Base-by-base conservation (phyloP, 2,888 invertebrate genomes). In the Matsumyia berberina region DNA sequence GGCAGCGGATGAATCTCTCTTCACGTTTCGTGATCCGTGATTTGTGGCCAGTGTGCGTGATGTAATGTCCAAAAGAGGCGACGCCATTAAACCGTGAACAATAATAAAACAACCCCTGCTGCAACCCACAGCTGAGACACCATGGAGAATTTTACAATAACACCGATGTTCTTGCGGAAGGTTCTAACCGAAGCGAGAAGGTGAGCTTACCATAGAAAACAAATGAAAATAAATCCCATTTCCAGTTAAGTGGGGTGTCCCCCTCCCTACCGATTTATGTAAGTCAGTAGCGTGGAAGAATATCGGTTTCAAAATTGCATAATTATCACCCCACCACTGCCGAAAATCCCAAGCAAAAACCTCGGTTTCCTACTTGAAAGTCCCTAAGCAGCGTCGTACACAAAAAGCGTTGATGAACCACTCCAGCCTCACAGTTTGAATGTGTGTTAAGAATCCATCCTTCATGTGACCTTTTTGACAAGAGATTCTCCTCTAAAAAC, bases 81-180 rank as follows among this genome's bases (percentile, higher is more conserved):
- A 72, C 70, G 29, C 53, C 31, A 57, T 49, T 73, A 67, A 70
- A 70, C 24, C 69, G 62, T 69, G 39, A 33, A 42, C 29, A 58
- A 12, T 9, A 15, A 29, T 0, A 5, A 11, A 78, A 24, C 66
- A 62, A 64, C 57, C 64, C 39, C 33, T 31, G 17, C 11, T 9
- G 9, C 35, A 29, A 35, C 1, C 9, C 19, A n/a, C 57, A 8
- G 4, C 19, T 12, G 19, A 12, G 74, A 44, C 39, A 73, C 12
- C 19, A 90, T 91, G 91, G 91, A 91, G 87, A 90, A 89, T 88
- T 90, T 91, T 88, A 89, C 89, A 78, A 90, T 89, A 87, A 91
- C 91, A 29, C 91, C 91, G 86, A 89, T 90, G 69, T 90, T 91
- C 88, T 89, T 91, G 88, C 91, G 89, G 85, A 91, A 90, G 89